Base-by-base conservation (phyloP, 2,888 invertebrate genomes). In the Trichopoda pennipes region DNA sequence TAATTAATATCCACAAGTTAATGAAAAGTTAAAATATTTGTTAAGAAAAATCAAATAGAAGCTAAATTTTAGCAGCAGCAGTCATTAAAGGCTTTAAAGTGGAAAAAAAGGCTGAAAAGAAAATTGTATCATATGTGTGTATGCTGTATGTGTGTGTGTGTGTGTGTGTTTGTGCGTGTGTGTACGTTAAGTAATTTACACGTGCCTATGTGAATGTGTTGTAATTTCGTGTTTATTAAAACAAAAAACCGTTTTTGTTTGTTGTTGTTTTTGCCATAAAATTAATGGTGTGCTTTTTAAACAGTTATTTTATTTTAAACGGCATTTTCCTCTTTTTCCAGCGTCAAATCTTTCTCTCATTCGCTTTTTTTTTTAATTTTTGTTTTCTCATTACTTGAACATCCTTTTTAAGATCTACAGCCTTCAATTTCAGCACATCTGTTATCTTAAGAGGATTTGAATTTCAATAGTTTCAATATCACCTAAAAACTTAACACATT, bases 51-150 rank as follows among this genome's bases (percentile, higher is more conserved):
- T 14, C 12, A 44, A 49, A 53, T 28, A 44, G 55, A 44, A 8
- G 16, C 4, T 28, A 63, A 60, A 17, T 35, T 44, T 73, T 14
- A 42, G 32, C 53, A 64, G 64, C 66, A 60, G 75, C 66, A 60
- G 75, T 58, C 75, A 66, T 68, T 77, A 21, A 70, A 64, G 63
- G 55, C 56, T 70, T 70, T 56, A 77, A 70, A 77, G 63, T 63
- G 56, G 28, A 63, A 38, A 75, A 63, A 56, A 35, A 17, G 4
- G 16, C 35, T 12, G 14, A 23, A 75, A 75, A 51, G 56, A 69
- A 60, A 64, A 74, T 56, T 32, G 2, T 49, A 38, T 38, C 23
- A 38, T 38, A 49, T n/a, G 60, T 42, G 10, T 44, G 16, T 14
- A 8, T 56, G 14, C 53, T 55, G 35, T 58, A 8, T 75, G 47